Conservation (phyloP, 2,113 vertebrate genomes). For the Neofelis nebulosa region DNA sequence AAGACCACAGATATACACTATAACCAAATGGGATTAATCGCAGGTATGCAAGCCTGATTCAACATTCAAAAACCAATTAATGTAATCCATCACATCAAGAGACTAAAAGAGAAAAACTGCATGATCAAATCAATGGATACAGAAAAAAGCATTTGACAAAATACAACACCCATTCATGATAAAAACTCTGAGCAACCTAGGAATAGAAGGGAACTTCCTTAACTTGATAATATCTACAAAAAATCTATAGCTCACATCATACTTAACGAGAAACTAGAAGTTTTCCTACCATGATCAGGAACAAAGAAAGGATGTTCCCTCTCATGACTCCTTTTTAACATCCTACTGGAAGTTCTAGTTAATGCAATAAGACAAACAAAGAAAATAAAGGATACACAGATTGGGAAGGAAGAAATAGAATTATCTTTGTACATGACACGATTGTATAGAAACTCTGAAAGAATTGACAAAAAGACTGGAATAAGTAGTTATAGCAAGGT, state of each 20-base stretch:
- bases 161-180: not conserved
- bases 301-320: not conserved
- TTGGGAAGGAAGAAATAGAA: not conserved
- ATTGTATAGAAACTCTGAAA: not conserved
- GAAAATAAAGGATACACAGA: not conserved
- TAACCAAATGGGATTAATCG: not conserved
- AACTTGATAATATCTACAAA: not conserved
- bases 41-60: not conserved
- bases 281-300: not conserved
- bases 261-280: not conserved
- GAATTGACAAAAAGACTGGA: not conserved
- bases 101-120: not conserved
- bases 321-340: not conserved
- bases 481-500: not conserved
- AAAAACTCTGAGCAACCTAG: not conserved
- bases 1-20: not conserved
- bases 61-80: not conserved
- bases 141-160: not conserved
- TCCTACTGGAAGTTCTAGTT: not conserved
- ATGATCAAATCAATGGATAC: not conserved
- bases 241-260: not conserved
- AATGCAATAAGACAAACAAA: not conserved
- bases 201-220: not conserved
- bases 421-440: not conserved
- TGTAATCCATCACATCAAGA: not conserved